Evolutionary conservation across 1,140 invertebrate species (phyloP).

Genomic region (Zeugodacus cucurbitae): DNA sequence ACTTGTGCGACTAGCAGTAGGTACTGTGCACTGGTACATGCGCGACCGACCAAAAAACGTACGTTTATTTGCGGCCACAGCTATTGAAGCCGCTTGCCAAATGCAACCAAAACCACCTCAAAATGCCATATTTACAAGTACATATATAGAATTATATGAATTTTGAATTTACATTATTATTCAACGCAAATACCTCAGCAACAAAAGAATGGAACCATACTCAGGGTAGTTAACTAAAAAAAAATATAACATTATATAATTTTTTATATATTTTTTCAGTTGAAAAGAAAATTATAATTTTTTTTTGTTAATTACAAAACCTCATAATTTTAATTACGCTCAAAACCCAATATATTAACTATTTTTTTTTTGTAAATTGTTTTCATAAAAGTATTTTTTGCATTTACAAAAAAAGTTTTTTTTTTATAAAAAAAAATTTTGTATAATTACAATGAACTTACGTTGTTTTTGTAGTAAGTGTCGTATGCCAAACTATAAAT

Average conservation of each 20-base stretch:
- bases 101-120: slow-evolving; percentile 16
- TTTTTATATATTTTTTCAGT: neutral
- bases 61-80: neutral
- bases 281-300: too few species aligned
- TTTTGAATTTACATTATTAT: slow-evolving; percentile 19
- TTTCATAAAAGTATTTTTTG: neutral
- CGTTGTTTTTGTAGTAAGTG: neutral
- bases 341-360: neutral
- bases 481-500: neutral
- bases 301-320: too few species aligned
- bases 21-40: neutral
- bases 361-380: neutral
- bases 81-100: neutral
- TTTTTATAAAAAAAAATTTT: neutral
- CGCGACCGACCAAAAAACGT: too few species aligned
- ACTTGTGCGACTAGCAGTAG: neutral
- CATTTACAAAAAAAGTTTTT: neutral
- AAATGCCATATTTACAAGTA: slow-evolving; percentile 15
- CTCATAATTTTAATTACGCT: neutral
- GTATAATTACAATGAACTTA: too few species aligned
- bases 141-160: neutral
- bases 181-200: slow-evolving; percentile 12
- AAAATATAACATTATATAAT: neutral
- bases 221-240: too few species aligned
- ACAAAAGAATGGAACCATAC: neutral